A percentile compares a stretch with the other conserved stretches of the same genome.
Conservation (phyloP, 2,888 invertebrate species). For the Chrysina gloriosa region DNA sequence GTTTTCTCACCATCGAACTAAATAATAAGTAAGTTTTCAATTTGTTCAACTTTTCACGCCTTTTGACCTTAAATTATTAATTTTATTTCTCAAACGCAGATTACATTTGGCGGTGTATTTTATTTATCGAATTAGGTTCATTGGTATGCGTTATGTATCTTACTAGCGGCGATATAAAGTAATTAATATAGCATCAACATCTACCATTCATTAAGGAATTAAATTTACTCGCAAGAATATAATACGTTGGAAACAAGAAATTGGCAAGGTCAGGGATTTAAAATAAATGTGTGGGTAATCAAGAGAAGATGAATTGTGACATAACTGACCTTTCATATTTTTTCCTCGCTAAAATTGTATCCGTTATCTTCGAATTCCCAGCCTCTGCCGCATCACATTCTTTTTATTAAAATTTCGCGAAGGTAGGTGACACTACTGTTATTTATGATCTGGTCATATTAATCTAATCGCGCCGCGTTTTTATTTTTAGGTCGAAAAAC, state of each 20-base stretch:
- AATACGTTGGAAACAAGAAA: constrained; percentile 21
- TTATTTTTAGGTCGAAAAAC: constrained; percentile 19
- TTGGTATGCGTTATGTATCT: neutral
- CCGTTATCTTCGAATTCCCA: constrained; percentile 19
- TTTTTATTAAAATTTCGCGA: constrained; percentile 7
- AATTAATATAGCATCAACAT: neutral
- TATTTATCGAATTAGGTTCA: neutral
- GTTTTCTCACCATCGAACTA: too few species aligned
- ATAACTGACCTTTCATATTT: constrained; percentile 29
- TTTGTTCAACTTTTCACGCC: too few species aligned
- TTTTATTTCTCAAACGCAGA: too few species aligned
- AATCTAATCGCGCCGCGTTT: constrained; percentile 10
- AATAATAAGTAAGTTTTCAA: too few species aligned
- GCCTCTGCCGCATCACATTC: neutral
- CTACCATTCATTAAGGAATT: neutral
- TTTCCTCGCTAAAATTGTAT: constrained; percentile 28
- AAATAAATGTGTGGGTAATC: constrained; percentile 27
- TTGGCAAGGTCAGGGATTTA: constrained; percentile 34
- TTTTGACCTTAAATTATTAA: too few species aligned
- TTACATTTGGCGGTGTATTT: neutral
- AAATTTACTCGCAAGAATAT: neutral
- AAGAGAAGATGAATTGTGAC: constrained; percentile 22
- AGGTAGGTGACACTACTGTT: constrained; percentile 16
- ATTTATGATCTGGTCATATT: constrained; percentile 15
- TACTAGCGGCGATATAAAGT: neutral